Base-by-base conservation (phyloP, 2,888 invertebrate genomes). In the Anagyrus pseudococci region DNA sequence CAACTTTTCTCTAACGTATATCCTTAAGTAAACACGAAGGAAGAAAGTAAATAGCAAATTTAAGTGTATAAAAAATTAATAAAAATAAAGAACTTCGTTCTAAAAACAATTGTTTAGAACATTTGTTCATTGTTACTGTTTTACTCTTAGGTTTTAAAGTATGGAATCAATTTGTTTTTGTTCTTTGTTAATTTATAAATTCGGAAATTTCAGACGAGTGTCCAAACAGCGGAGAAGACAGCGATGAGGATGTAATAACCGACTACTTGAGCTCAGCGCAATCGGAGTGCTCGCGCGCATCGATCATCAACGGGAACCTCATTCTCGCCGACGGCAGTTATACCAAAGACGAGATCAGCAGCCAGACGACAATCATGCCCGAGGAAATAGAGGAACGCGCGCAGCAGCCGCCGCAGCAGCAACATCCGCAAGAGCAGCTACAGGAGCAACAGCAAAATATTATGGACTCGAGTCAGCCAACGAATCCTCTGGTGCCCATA, bases 181-280 rank as follows among this genome's bases (percentile, higher is more conserved):
- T 22, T 20, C 10, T 2, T 20, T 8, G 15, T 10, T 13, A 4
- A 2, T 20, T 10, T 15, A 17, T 20, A 19, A 44, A 29, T 25
- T 26, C 20, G 44, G 7, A 26, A 20, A 60, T 71, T 65, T 2
- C 82, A 89, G 89, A 89, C 85, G 89, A 89, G 81, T 89, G 88
- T 77, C 84, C 85, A 67, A 84, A 84, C 75, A 89, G 88, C 82
- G 88, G 87, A 62, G 86, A 88, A 60, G 89, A 90, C 81, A 89
- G 90, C 82, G 90, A 90, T 82, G 90, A 90, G 81, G 90, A 91
- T 87, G 88, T 90, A 84, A 88, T 90, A 81, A 89, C 89, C 44
- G 89, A 90, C 80, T 90, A 90, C 82, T 85, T 87, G 76, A 76
- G 80, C 61, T 72, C 53, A 37, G 74, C 76, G 59, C 75, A 76